Evolutionary conservation across 2,113 vertebrate species (phyloP).

Genomic region (Corydoras sp.): DNA sequence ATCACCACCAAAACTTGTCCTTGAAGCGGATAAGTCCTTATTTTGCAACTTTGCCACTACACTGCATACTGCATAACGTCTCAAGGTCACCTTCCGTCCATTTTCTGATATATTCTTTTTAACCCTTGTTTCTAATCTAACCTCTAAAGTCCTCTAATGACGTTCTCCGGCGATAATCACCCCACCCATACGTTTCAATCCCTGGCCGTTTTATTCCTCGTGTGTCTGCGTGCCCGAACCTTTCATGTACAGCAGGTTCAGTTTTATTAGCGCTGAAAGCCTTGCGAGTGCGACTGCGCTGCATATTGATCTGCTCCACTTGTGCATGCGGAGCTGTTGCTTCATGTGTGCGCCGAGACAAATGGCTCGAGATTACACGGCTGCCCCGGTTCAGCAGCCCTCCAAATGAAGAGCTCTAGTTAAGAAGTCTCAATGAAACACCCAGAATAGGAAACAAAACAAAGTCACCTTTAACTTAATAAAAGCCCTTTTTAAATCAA

Average conservation of each 20-base stretch:
- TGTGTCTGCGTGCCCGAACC: conserved; percentile 15
- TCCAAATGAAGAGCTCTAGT: conserved; percentile 13
- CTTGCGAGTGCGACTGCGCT: conserved; percentile 25
- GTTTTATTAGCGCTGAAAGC: conserved; percentile 32
- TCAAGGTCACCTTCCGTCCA: too few relatives aligned
- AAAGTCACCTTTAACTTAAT: neutral
- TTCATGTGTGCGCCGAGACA: conserved; percentile 25
- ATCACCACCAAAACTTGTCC: too few relatives aligned
- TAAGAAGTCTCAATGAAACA: neutral
- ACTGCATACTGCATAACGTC: too few relatives aligned
- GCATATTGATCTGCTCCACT: conserved; percentile 41
- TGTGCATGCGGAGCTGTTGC: conserved; percentile 37
- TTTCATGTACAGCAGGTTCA: conserved; percentile 22
- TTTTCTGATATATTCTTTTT: too few relatives aligned
- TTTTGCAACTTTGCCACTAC: too few relatives aligned
- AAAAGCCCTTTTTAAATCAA: neutral
- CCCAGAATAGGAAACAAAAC: conserved; percentile 2
- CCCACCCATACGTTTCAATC: neutral
- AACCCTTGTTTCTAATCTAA: too few relatives aligned
- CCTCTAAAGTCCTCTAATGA: neutral
- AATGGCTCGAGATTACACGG: conserved; percentile 31
- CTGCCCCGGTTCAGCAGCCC: conserved; percentile 13
- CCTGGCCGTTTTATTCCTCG: neutral
- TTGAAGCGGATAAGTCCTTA: too few relatives aligned
- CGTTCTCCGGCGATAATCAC: conserved; percentile 3